Conservation (phyloP, 2,797 vertebrate genomes). For the Trematomus bernacchii region DNA sequence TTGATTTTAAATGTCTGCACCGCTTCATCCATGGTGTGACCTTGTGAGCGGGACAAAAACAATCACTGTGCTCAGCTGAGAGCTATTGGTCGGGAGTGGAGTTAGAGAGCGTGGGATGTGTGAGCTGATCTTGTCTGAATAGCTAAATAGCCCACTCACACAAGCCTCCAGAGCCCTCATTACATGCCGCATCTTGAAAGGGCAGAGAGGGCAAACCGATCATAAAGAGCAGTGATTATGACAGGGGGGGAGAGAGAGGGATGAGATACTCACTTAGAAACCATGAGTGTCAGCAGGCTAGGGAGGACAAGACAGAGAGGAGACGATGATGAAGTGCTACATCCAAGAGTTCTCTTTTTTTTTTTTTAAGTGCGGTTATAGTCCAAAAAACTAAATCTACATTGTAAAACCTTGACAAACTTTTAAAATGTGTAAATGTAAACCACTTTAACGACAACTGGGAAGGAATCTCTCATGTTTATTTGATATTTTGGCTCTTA, state of each 20-base stretch:
- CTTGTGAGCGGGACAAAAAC: constrained; percentile 73
- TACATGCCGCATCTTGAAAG: constrained; percentile 84
- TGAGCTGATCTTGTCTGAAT: constrained; percentile 82
- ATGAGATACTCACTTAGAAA: constrained; percentile 80
- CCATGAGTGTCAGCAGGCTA: constrained; percentile 79
- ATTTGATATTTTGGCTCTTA: constrained; percentile 63
- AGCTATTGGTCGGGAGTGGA: constrained; percentile 62
- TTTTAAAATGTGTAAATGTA: constrained; percentile 62
- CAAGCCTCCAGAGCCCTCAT: constrained; percentile 83
- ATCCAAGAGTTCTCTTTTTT: constrained; percentile 30
- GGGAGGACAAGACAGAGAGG: constrained; percentile 63
- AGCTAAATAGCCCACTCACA: constrained; percentile 82
- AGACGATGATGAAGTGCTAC: constrained; percentile 60
- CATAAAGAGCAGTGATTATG: constrained; percentile 86
- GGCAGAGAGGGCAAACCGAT: constrained; percentile 84
- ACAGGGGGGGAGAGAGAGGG: constrained; percentile 69
- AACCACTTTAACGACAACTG: constrained; percentile 51
- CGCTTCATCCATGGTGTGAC: constrained; percentile 62
- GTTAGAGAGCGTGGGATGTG: constrained; percentile 72
- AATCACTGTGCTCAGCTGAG: constrained; percentile 59
- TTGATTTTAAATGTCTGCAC: constrained; percentile 40
- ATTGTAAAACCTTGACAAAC: constrained; percentile 45
- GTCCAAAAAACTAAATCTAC: constrained; percentile 53
- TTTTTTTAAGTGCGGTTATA: constrained; percentile 28
- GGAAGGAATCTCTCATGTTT: constrained; percentile 70